Percentiles rank a stretch among this genome's conserved stretches.
Evolutionary conservation across 1,140 invertebrate species (phyloP).

Genomic region (Maconellicoccus hirsutus): DNA sequence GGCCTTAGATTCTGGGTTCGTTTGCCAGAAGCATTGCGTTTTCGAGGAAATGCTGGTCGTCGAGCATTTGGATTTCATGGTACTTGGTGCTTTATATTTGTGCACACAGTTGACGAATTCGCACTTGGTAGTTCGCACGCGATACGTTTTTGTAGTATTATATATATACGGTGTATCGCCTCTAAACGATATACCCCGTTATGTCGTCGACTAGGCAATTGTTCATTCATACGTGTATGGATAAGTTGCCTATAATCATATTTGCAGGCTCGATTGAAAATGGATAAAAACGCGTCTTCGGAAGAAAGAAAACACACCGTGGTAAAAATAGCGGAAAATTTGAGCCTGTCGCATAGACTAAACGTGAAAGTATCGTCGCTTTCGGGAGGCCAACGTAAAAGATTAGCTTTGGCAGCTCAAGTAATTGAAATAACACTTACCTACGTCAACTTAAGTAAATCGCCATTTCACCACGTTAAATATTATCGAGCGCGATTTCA

Average conservation of each 20-base stretch:
- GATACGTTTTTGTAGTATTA: background rate
- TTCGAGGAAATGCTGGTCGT: slow-evolving; percentile 52
- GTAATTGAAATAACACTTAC: slow-evolving; percentile 37
- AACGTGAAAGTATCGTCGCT: slow-evolving; percentile 50
- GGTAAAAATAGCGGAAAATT: slow-evolving; percentile 36
- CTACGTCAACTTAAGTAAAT: background rate
- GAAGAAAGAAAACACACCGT: slow-evolving; percentile 33
- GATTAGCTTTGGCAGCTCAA: slow-evolving; percentile 74
- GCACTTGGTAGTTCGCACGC: background rate
- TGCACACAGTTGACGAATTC: background rate
- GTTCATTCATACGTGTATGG: background rate
- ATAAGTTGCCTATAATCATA: background rate
- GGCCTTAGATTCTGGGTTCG: slow-evolving; percentile 55
- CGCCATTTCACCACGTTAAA: background rate
- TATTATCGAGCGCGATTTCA: too few relatives aligned
- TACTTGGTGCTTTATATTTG: slow-evolving; percentile 37
- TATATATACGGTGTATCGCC: background rate
- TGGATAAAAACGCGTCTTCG: slow-evolving; percentile 19
- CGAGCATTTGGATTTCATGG: slow-evolving; percentile 66
- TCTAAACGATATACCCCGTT: background rate
- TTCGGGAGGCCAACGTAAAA: slow-evolving; percentile 79
- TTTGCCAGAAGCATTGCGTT: slow-evolving; percentile 56
- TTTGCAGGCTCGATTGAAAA: slow-evolving; percentile 27
- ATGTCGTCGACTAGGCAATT: background rate
- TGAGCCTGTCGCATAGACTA: slow-evolving; percentile 54